These are phyloP conservation scores for Meteorus sp. DNA, from an alignment of 1,140 invertebrate species.

Conservation along the genomic window DNA sequence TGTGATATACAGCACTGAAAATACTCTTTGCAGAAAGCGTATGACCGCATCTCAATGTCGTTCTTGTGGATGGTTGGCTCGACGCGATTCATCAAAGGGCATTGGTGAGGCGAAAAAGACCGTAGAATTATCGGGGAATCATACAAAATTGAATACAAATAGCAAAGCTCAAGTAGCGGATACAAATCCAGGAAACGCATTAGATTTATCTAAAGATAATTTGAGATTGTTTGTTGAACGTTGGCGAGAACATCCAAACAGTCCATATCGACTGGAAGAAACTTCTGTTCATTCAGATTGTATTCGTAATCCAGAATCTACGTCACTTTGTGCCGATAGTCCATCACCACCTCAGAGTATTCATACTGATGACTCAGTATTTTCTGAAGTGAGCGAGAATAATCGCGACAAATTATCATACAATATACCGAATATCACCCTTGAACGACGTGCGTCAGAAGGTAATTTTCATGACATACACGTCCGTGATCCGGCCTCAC, in stretches of 20 bases:
- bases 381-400: conserved; percentile 37
- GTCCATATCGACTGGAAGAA: conserved; percentile 75
- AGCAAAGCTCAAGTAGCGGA: too few relatives aligned
- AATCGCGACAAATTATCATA: conserved; percentile 37
- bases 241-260: conserved; percentile 83
- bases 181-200: conserved; percentile 61
- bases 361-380: conserved; percentile 59
- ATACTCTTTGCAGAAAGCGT: conserved; percentile 67
- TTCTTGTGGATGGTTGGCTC: conserved; percentile 72
- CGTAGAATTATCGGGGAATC: conserved; percentile 27
- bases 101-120: background rate
- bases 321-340: conserved; percentile 66
- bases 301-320: conserved; percentile 45
- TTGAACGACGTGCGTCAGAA: conserved; percentile 75
- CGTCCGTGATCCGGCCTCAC: conserved; percentile 45
- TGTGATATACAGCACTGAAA: too few relatives aligned
- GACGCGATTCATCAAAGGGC: conserved; percentile 41
- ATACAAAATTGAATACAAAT: conserved; percentile 18
- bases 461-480: conserved; percentile 54
- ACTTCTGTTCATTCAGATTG: conserved; percentile 13
- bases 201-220: conserved; percentile 85
- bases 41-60: conserved; percentile 74
- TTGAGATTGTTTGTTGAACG: conserved; percentile 81
- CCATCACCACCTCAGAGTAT: conserved; percentile 76
- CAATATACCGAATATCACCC: conserved; percentile 33